phyloP scores from a whole-genome alignment of 1,140 invertebrate species.

The Heterodera carotae region DNA sequence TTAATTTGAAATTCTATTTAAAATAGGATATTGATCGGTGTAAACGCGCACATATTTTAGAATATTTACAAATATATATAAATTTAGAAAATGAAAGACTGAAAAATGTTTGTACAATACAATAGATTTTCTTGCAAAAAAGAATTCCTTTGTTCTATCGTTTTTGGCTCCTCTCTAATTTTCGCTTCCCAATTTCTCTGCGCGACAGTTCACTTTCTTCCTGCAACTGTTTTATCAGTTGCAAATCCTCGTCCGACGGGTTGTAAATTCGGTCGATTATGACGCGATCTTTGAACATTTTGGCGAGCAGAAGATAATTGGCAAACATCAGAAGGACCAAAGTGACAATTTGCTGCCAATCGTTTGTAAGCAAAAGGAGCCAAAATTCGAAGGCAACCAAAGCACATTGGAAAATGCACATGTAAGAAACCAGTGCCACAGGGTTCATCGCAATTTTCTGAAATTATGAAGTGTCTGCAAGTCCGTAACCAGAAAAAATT shows the following conservation, averaged over 20 bases:
- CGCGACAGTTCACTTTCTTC: slow-evolving; percentile 29
- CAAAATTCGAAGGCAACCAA: slow-evolving; percentile 77
- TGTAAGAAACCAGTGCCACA: slow-evolving; percentile 75
- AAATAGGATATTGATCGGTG: neutral
- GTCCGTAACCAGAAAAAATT: too few relatives aligned
- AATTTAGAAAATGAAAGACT: slow-evolving; percentile 15
- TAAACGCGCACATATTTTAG: too few relatives aligned
- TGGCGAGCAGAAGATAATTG: slow-evolving; percentile 88
- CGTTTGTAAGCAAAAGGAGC: slow-evolving; percentile 76
- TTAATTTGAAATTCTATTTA: slow-evolving; percentile 1
- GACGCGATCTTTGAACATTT: slow-evolving; percentile 81
- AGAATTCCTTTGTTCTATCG: slow-evolving; percentile 7
- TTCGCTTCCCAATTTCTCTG: slow-evolving; percentile 10
- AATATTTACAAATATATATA: slow-evolving; percentile 17
- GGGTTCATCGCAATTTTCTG: slow-evolving; percentile 85
- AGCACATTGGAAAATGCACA: slow-evolving; percentile 70
- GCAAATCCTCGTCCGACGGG: slow-evolving; percentile 53
- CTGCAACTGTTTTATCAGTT: slow-evolving; percentile 48
- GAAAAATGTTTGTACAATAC: neutral
- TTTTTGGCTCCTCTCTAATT: slow-evolving; percentile 4
- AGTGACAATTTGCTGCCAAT: slow-evolving; percentile 88
- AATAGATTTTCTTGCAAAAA: neutral
- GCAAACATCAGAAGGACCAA: slow-evolving; percentile 81
- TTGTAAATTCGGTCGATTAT: slow-evolving; percentile 72
- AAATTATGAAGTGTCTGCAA: too few relatives aligned